A percentile compares a stretch with the other conserved stretches of the same genome.
Evolutionary conservation across 2,797 vertebrate species (phyloP).

Genomic region (Choloepus didactylus): DNA sequence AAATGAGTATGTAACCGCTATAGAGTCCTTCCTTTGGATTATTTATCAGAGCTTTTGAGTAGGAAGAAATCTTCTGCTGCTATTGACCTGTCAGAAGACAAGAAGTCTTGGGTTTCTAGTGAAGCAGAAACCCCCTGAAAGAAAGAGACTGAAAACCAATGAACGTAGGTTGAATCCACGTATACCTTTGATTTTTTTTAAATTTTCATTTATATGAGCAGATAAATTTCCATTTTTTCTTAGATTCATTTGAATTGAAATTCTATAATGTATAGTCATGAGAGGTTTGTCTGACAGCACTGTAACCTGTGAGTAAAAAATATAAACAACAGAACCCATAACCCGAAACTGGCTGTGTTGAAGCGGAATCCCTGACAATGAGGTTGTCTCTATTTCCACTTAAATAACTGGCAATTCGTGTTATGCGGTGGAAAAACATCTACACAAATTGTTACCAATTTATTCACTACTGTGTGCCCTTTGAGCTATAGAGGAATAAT

Average conservation of each 20-base stretch:
- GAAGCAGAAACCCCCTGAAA: too few relatives aligned
- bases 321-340: accelerated
- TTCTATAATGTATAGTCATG: neutral
- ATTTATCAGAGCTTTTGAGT: neutral
- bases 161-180: accelerated
- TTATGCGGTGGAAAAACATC: neutral
- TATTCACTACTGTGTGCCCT: neutral
- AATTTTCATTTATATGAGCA: neutral
- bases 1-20: accelerated
- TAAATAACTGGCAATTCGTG: neutral
- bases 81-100: accelerated
- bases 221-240: neutral
- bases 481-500: neutral
- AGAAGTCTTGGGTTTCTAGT: accelerated
- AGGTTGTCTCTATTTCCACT: neutral
- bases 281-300: neutral
- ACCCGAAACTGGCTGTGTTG: neutral
- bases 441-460: too few relatives aligned
- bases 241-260: neutral
- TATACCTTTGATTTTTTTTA: too few relatives aligned
- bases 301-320: neutral
- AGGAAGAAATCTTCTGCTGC: accelerated
- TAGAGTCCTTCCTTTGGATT: accelerated
- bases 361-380: neutral
- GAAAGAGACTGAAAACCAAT: neutral